phyloP scores from a whole-genome alignment of 2,888 invertebrate genomes.

The Parochlus steinenii region DNA sequence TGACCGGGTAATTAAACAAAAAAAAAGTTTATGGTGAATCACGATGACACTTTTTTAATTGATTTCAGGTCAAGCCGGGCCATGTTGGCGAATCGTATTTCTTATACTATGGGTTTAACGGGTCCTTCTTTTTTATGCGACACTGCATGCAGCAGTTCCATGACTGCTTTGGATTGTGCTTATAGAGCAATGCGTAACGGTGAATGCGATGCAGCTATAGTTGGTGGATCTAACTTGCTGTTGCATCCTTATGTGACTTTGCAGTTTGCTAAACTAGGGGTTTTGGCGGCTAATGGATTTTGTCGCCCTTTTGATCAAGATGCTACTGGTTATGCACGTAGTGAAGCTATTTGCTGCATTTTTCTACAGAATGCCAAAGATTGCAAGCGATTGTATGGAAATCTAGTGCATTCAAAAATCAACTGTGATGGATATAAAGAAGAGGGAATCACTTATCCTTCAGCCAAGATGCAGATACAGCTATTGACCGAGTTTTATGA shows the following conservation, averaged over 20 bases:
- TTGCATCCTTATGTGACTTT: slow-evolving; percentile 76
- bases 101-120: slow-evolving; percentile 71
- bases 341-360: slow-evolving; percentile 55
- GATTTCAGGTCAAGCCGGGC: slow-evolving; percentile 72
- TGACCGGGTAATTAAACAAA: slow-evolving; percentile 27
- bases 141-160: slow-evolving; percentile 89
- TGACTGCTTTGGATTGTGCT: slow-evolving; percentile 72
- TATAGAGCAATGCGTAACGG: slow-evolving; percentile 60
- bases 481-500: slow-evolving; percentile 34
- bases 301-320: slow-evolving; percentile 83
- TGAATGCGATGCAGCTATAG: slow-evolving; percentile 74
- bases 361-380: slow-evolving; percentile 53
- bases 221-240: slow-evolving; percentile 72
- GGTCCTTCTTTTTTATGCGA: slow-evolving; percentile 82
- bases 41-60: too few species aligned
- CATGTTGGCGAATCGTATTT: slow-evolving; percentile 82
- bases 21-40: too few species aligned
- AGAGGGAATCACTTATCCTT: slow-evolving; percentile 20
- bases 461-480: slow-evolving; percentile 19
- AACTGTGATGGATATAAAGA: slow-evolving; percentile 36
- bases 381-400: slow-evolving; percentile 50
- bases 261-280: slow-evolving; percentile 66
- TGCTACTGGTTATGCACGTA: slow-evolving; percentile 65
- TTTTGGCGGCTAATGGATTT: slow-evolving; percentile 65
- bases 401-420: slow-evolving; percentile 46